phyloP scores from a whole-genome alignment of 2,888 invertebrate species.

The Ochropleura plecta region DNA sequence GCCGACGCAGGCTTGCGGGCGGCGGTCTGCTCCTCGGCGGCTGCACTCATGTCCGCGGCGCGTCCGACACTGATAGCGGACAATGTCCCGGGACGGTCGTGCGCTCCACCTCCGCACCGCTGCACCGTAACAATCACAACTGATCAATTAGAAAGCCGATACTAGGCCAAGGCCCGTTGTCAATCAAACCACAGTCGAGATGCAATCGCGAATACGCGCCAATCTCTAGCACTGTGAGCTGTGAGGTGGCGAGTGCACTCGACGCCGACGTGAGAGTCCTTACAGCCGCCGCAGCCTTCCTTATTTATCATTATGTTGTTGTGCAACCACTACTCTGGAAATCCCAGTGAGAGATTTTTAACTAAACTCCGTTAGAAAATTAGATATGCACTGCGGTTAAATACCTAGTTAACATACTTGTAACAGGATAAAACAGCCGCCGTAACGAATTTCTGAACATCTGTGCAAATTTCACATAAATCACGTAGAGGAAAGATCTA shows the following conservation, averaged over 20 bases:
- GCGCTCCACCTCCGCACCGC: slow-evolving; percentile 25
- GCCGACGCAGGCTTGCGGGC: not conserved
- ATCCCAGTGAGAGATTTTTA: slow-evolving; percentile 46
- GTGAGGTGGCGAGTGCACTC: slow-evolving; percentile 7
- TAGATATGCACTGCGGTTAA: slow-evolving; percentile 11
- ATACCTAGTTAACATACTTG: not conserved
- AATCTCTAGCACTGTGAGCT: slow-evolving; percentile 2
- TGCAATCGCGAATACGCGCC: slow-evolving; percentile 49
- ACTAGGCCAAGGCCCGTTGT: slow-evolving; percentile 69
- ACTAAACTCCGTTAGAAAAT: slow-evolving; percentile 18
- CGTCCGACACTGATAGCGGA: slow-evolving; percentile 18
- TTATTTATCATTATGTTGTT: slow-evolving; percentile 50
- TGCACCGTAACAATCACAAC: slow-evolving; percentile 61
- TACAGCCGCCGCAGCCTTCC: slow-evolving; percentile 18
- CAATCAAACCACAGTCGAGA: slow-evolving; percentile 62
- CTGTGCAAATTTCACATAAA: slow-evolving; percentile 3
- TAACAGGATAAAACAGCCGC: slow-evolving; percentile 13
- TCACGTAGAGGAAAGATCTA: not conserved
- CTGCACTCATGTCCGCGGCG: slow-evolving; percentile 39
- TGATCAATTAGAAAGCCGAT: slow-evolving; percentile 69
- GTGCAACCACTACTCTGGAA: slow-evolving; percentile 46
- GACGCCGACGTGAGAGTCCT: slow-evolving; percentile 34
- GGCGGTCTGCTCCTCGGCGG: slow-evolving; percentile 25
- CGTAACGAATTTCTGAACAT: slow-evolving; percentile 8
- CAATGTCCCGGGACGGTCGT: slow-evolving; percentile 27